These are phyloP conservation scores for Charanyca ferruginea DNA, from an alignment of 2,888 invertebrate species.

Conservation along the genomic window DNA sequence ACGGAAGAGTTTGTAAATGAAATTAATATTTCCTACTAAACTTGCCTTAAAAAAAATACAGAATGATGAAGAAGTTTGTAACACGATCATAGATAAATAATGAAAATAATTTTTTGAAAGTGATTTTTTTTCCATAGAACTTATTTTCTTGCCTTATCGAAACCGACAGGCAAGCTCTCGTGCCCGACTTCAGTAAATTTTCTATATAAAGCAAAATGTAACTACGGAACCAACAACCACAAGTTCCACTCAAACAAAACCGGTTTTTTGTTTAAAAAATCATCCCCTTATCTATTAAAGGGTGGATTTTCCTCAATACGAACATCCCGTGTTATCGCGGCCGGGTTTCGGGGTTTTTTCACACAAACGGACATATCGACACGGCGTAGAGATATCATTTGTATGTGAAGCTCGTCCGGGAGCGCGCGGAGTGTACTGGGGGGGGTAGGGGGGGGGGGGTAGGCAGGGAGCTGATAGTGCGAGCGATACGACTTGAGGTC, in stretches of 20 bases:
- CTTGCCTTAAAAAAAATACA: too few relatives aligned
- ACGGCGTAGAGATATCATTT: slow-evolving; percentile 53
- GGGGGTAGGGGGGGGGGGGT: too few relatives aligned
- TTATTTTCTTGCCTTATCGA: too few relatives aligned
- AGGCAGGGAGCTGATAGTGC: slow-evolving; percentile 29
- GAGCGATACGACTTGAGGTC: slow-evolving; percentile 38
- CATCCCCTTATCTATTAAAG: slow-evolving; percentile 50
- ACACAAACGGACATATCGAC: slow-evolving; percentile 58
- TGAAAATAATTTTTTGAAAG: too few relatives aligned
- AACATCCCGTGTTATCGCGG: slow-evolving; percentile 48
- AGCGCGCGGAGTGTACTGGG: too few relatives aligned
- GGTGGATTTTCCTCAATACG: slow-evolving; percentile 58
- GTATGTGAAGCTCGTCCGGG: slow-evolving; percentile 39
- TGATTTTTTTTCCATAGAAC: too few relatives aligned
- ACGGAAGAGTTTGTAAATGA: too few relatives aligned
- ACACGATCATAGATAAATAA: too few relatives aligned
- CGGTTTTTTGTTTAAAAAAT: slow-evolving; percentile 49
- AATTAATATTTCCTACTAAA: too few relatives aligned
- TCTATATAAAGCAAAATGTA: background rate
- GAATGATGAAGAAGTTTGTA: too few relatives aligned
- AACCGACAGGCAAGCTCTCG: background rate
- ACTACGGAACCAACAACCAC: slow-evolving; percentile 24
- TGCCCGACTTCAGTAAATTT: background rate
- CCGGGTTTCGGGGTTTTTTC: slow-evolving; percentile 39
- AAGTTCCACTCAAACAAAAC: background rate